A percentile compares a stretch with the other conserved stretches of the same genome.
These are phyloP conservation scores for Dicycla oo DNA, from an alignment of 2,888 invertebrate species.

Conservation along the genomic window DNA sequence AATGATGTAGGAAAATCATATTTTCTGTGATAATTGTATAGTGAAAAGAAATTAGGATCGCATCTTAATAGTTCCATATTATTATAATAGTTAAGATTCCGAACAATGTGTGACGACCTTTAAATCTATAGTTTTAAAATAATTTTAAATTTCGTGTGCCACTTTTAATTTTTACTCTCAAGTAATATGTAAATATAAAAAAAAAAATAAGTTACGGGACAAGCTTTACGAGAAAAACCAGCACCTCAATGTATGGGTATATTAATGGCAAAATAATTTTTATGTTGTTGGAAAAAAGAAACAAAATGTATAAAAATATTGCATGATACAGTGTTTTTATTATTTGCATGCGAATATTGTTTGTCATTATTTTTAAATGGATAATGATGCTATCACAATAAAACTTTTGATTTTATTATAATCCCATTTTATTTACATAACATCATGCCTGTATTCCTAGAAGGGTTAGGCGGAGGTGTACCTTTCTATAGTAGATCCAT, in stretches of 20 bases:
- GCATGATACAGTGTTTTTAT: conserved; percentile 86
- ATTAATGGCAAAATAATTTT: conserved; percentile 60
- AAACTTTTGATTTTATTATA: conserved; percentile 64
- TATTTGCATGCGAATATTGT: conserved; percentile 81
- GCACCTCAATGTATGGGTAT: conserved; percentile 62
- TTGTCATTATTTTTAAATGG: conserved; percentile 72
- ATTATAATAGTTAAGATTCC: conserved; percentile 57
- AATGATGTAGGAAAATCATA: conserved; percentile 71
- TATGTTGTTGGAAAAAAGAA: conserved; percentile 73
- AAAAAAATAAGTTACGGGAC: conserved; percentile 47
- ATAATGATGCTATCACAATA: conserved; percentile 62
- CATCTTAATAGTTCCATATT: conserved; percentile 66
- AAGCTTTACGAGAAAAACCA: conserved; percentile 57
- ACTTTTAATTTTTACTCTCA: conserved; percentile 54
- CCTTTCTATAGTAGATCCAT: background rate
- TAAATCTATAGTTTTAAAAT: conserved; percentile 50
- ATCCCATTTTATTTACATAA: conserved; percentile 31
- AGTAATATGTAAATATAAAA: conserved; percentile 61
- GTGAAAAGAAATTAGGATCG: conserved; percentile 69
- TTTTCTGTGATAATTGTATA: conserved; percentile 82
- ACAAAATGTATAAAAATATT: conserved; percentile 81
- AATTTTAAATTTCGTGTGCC: conserved; percentile 62
- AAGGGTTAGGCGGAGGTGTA: background rate
- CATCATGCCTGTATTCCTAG: background rate
- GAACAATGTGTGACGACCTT: conserved; percentile 53